These are phyloP conservation scores for Cossypha polioptera DNA, from an alignment of 2,797 vertebrate species.

Conservation along the genomic window DNA sequence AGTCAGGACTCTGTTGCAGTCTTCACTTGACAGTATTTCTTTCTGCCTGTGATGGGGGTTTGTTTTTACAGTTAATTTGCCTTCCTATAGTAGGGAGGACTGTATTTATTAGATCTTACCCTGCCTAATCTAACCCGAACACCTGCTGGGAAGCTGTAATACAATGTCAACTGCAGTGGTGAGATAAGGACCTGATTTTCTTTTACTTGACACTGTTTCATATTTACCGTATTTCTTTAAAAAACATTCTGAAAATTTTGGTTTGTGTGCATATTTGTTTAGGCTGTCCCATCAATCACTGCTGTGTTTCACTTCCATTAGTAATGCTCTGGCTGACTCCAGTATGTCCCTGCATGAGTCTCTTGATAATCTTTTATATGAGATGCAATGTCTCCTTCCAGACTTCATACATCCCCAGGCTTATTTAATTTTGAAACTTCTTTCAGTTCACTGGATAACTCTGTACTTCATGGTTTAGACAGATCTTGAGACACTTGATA, in stretches of 20 bases:
- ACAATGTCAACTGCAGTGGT: background rate
- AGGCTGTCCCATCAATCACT: background rate
- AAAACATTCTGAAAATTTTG: constrained; percentile 5
- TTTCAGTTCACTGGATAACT: background rate
- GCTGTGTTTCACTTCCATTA: background rate
- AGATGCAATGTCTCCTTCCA: background rate
- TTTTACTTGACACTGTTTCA: constrained; percentile 29
- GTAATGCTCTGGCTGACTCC: background rate
- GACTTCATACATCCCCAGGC: background rate
- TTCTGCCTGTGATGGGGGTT: background rate
- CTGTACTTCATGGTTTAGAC: background rate
- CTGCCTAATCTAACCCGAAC: background rate
- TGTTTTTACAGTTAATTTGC: constrained; percentile 47
- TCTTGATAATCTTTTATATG: background rate
- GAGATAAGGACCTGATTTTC: constrained; percentile 46
- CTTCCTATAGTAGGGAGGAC: background rate
- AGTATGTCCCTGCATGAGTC: background rate
- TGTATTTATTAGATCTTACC: constrained; percentile 4
- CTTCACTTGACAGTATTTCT: background rate
- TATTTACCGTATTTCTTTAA: constrained; percentile 23
- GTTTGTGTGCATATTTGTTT: background rate
- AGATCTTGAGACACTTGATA: background rate
- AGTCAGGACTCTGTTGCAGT: background rate
- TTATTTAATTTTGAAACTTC: background rate
- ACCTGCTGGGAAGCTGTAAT: constrained; percentile 43